A percentile compares a stretch with the other conserved stretches of the same genome.
Conservation (phyloP, 1,140 invertebrate genomes). For the Himalopsyche phryganea region DNA sequence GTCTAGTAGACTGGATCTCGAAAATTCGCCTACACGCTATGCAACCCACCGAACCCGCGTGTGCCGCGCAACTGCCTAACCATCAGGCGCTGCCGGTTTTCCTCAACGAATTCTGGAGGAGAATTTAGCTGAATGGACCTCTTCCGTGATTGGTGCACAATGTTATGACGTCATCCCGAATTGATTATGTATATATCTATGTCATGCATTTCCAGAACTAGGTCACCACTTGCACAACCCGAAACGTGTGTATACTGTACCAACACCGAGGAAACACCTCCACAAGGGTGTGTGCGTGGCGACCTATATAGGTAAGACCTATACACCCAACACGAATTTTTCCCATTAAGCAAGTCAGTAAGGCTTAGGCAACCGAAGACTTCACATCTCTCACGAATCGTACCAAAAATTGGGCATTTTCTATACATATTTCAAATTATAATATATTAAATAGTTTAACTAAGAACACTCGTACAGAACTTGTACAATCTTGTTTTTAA, state of each 20-base stretch:
- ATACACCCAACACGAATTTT: neutral
- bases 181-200: slow-evolving; percentile 23
- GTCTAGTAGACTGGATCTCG: too few species aligned
- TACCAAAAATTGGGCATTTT: too few species aligned
- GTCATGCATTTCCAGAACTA: slow-evolving; percentile 27
- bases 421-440: too few species aligned
- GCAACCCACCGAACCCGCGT: slow-evolving; percentile 30
- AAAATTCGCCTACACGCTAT: neutral
- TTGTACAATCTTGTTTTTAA: too few species aligned
- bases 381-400: too few species aligned
- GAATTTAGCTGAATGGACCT: slow-evolving; percentile 42
- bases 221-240: slow-evolving; percentile 30
- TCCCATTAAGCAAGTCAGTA: too few species aligned
- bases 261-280: neutral
- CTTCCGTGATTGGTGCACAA: slow-evolving; percentile 39
- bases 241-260: neutral
- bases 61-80: slow-evolving; percentile 37
- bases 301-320: slow-evolving; percentile 17
- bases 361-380: too few species aligned
- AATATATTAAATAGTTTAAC: too few species aligned
- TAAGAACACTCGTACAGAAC: too few species aligned
- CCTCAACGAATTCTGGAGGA: slow-evolving; percentile 32
- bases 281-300: neutral
- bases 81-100: slow-evolving; percentile 21
- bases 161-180: slow-evolving; percentile 44